Conservation (phyloP, 2,113 vertebrate species). For the Cisticola juncidis region DNA sequence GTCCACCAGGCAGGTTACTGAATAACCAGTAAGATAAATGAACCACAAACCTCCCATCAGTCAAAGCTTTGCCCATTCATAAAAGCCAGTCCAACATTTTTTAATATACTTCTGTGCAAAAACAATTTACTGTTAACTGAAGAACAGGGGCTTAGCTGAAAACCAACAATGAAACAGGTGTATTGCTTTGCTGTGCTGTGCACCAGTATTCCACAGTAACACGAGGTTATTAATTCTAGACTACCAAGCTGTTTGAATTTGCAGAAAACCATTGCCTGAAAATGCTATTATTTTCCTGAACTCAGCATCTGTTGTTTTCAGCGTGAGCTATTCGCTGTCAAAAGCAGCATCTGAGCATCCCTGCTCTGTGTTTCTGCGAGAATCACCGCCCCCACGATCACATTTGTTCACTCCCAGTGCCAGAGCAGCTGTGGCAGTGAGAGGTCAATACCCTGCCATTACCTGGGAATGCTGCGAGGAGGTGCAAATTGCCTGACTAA, state of each 20-base stretch:
- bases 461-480: not conserved
- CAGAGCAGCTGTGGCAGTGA: not conserved
- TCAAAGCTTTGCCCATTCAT: not conserved
- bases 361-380: not conserved
- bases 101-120: not conserved
- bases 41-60: not conserved
- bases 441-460: conserved; percentile 6
- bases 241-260: not conserved
- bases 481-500: not conserved
- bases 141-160: not conserved
- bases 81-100: not conserved
- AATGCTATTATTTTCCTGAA: conserved; percentile 55
- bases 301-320: conserved; percentile 63
- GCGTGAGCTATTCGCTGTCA: conserved; percentile 23
- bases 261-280: conserved; percentile 13
- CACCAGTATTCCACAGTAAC: not conserved
- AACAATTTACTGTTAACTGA: not conserved
- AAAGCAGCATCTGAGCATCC: not conserved
- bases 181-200: not conserved
- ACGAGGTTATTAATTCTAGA: not conserved
- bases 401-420: not conserved
- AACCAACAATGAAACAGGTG: not conserved
- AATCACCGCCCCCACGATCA: not conserved
- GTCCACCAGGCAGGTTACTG: not conserved
- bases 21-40: not conserved